Evolutionary conservation across 2,113 vertebrate genomes (phyloP).

Genomic region (Elaphurus davidianus): DNA sequence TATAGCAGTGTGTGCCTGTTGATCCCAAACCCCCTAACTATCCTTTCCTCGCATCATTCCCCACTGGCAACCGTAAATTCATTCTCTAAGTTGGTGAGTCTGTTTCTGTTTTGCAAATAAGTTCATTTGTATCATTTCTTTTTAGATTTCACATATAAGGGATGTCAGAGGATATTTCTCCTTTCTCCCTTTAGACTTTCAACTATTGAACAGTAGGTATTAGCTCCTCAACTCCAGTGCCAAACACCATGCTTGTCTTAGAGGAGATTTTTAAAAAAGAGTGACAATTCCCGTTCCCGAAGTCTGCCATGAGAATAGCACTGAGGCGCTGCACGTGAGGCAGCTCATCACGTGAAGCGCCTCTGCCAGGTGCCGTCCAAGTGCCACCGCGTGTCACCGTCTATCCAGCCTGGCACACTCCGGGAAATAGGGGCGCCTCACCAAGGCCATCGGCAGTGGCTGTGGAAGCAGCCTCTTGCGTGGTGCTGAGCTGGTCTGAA

Average conservation of each 20-base stretch:
- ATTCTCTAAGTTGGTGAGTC: not conserved
- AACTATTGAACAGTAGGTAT: not conserved
- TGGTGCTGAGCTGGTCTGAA: not conserved
- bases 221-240: not conserved
- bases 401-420: not conserved
- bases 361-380: too few relatives aligned
- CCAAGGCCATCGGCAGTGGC: not conserved
- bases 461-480: not conserved
- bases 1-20: not conserved
- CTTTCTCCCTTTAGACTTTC: not conserved
- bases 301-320: not conserved
- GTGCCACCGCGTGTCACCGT: not conserved
- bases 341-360: not conserved
- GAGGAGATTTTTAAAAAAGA: not conserved
- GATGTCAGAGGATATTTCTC: not conserved
- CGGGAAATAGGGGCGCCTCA: not conserved
- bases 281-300: not conserved
- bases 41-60: not conserved
- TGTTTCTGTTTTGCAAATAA: not conserved
- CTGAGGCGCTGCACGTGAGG: not conserved
- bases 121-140: not conserved
- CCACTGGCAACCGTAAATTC: not conserved
- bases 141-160: not conserved
- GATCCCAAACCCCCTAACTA: not conserved
- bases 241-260: not conserved